Conservation (phyloP, 2,113 vertebrate genomes). For the Menidia beryllina region DNA sequence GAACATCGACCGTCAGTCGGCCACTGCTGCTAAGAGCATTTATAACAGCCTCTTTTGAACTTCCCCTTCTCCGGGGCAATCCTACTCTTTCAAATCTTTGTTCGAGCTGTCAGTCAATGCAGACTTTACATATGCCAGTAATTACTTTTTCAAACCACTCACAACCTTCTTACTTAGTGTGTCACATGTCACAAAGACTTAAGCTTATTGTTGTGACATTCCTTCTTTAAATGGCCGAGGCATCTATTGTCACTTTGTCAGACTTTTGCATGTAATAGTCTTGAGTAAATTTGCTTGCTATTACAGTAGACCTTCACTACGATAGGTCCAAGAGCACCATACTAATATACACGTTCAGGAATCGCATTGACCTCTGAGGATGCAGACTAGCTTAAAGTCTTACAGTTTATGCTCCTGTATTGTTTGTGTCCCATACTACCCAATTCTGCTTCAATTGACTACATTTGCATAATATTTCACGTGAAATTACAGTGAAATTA, state of each 20-base stretch:
- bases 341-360: not conserved
- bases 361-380: not conserved
- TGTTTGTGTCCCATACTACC: no score
- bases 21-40: conserved; percentile 52
- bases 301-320: conserved; percentile 31
- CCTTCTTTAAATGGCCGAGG: conserved; percentile 60
- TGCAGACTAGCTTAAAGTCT: not conserved
- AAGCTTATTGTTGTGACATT: conserved; percentile 77
- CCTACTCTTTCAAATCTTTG: conserved; percentile 72
- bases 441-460: no score
- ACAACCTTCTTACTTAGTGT: conserved; percentile 47
- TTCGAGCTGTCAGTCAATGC: conserved; percentile 82
- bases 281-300: conserved; percentile 32
- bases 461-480: no score
- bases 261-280: conserved; percentile 34
- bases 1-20: conserved; percentile 46
- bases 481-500: no score
- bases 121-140: conserved; percentile 65
- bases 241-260: conserved; percentile 72
- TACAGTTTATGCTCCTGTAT: not conserved
- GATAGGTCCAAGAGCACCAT: not conserved
- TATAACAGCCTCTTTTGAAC: conserved; percentile 40
- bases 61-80: conserved; percentile 48
- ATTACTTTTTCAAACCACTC: conserved; percentile 70
- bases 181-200: conserved; percentile 74